These are phyloP conservation scores for Anguilla megastoma DNA, from an alignment of 2,797 vertebrate genomes.

Conservation along the genomic window DNA sequence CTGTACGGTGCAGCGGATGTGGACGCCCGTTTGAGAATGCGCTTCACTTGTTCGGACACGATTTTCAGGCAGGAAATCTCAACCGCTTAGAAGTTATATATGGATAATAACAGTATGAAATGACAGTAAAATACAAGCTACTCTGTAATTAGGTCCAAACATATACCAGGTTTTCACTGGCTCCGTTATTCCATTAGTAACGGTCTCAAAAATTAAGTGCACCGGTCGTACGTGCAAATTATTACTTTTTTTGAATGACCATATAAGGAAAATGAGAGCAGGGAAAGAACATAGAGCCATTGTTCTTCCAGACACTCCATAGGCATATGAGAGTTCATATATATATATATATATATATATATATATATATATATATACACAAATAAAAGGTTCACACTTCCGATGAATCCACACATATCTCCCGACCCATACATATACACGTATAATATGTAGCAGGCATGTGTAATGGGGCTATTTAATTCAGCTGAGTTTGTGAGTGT, in stretches of 20 bases:
- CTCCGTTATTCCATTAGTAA: not conserved
- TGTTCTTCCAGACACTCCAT: not conserved
- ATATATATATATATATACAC: too few relatives aligned
- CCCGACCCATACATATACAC: too few relatives aligned
- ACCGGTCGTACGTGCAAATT: not conserved
- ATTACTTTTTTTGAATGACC: not conserved
- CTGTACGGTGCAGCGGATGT: slow-evolving; percentile 26
- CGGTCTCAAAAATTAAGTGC: not conserved
- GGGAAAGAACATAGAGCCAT: not conserved
- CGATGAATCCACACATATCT: too few relatives aligned
- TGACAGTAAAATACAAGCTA: slow-evolving; percentile 33
- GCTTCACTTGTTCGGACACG: slow-evolving; percentile 53
- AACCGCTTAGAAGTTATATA: slow-evolving; percentile 34
- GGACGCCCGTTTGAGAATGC: slow-evolving; percentile 45
- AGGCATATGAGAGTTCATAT: too few relatives aligned
- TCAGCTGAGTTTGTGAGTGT: not conserved
- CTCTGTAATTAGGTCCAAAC: not conserved
- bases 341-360: too few relatives aligned
- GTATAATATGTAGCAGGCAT: too few relatives aligned
- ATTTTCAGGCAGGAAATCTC: slow-evolving; percentile 32
- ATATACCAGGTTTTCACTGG: not conserved
- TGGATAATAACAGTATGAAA: not conserved
- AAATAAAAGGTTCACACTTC: too few relatives aligned
- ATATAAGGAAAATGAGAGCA: not conserved
- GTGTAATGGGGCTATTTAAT: not conserved